phyloP scores from a whole-genome alignment of 2,888 invertebrate species.

The Drosophila putrida region DNA sequence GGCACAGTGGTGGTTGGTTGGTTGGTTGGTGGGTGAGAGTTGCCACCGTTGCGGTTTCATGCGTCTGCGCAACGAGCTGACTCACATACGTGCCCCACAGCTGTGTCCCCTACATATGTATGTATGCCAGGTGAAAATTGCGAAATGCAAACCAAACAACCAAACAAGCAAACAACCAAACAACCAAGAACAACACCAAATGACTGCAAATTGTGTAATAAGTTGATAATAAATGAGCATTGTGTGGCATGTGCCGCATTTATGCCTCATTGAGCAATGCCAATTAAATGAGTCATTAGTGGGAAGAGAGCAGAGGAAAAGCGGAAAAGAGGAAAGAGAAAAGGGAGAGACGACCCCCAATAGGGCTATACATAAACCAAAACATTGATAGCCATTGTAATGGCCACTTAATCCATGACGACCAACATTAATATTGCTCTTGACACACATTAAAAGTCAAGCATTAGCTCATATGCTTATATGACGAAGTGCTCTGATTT shows the following conservation, averaged over 20 bases:
- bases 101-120: slow-evolving; percentile 26
- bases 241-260: slow-evolving; percentile 64
- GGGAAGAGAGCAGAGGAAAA: neutral
- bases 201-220: slow-evolving; percentile 69
- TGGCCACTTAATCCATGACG: slow-evolving; percentile 68
- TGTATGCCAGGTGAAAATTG: slow-evolving; percentile 66
- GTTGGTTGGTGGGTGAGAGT: slow-evolving; percentile 49
- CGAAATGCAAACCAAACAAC: slow-evolving; percentile 63
- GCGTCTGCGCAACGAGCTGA: slow-evolving; percentile 62
- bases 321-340: neutral
- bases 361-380: slow-evolving; percentile 8
- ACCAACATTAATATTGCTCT: slow-evolving; percentile 72
- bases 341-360: slow-evolving; percentile 12
- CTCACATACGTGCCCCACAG: slow-evolving; percentile 44
- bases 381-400: slow-evolving; percentile 47
- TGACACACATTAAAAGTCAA: slow-evolving; percentile 69
- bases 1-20: neutral
- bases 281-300: slow-evolving; percentile 65
- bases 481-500: slow-evolving; percentile 8
- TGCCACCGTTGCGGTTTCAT: slow-evolving; percentile 63
- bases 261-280: slow-evolving; percentile 69
- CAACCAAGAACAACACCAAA: neutral
- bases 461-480: slow-evolving; percentile 10
- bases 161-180: slow-evolving; percentile 21
- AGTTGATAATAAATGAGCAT: slow-evolving; percentile 69